Base-by-base conservation (phyloP, 2,797 vertebrate species). In the Chloroceryle amazona region DNA sequence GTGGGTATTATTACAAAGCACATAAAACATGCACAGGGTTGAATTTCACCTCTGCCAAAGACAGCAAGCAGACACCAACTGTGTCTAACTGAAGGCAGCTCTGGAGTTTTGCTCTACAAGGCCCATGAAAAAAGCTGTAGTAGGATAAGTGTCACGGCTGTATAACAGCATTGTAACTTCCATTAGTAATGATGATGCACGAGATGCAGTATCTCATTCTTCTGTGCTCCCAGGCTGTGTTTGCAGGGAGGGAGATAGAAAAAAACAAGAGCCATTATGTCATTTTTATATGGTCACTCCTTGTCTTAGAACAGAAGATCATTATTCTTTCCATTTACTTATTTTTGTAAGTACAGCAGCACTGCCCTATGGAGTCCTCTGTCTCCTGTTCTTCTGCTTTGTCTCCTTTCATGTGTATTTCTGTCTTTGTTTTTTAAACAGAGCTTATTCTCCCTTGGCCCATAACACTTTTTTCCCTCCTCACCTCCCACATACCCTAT, bases 21-120 rank as follows among this genome's bases (percentile, higher is more conserved):
- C 28, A 68, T 89, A 51, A 86, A 94, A 58, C 70, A 93, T 70
- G 58, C 81, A 70, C 23, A 19, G 42, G 10, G 21, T 60, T 60
- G n/a, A 86, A 81, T 92, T 96, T 86, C 81, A 90, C 29, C n/a
- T 80, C 51, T 71, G 14, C 54, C 17, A 85, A 62, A 79, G 54
- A 28, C 22, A 62, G 29, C 19, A 85, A 58, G 49, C 49, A 51
- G 68, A 62, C 11, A 55, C 23, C 18, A 66, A 86, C 74, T 42
- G 14, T 54, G 7, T 57, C 29, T 57, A 23, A 58, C 4, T 74
- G 46, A 61, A 72, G 37, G 72, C 13, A 54, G 49, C n/a, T 61
- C 33, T 71, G 35, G 28, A 82, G 39, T 60, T 85, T 63, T 80
- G 20, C n/a, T 93, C 10, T 67, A 13, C 12, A 19, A 41, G 28